Conservation (phyloP, 2,797 vertebrate genomes). For the Brachymystax lenok region DNA sequence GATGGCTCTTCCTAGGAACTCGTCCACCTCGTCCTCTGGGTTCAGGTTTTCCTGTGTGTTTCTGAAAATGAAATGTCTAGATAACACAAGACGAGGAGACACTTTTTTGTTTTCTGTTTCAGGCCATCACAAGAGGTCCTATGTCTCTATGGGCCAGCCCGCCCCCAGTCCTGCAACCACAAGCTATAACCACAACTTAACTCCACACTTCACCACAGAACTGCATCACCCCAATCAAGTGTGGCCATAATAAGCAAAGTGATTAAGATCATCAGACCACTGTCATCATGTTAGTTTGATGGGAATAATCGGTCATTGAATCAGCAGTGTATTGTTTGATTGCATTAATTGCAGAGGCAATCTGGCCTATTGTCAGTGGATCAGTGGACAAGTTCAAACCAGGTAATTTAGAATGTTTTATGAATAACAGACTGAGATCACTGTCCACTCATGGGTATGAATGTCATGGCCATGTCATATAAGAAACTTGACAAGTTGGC, state of each 20-base stretch:
- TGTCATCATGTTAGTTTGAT: neutral
- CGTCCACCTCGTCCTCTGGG: slow-evolving; percentile 97
- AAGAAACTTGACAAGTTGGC: no score
- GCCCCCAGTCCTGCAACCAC: neutral
- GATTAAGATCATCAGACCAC: neutral
- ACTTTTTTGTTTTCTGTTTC: slow-evolving; percentile 41
- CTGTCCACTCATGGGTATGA: no score
- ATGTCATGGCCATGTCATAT: no score
- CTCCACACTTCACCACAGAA: neutral
- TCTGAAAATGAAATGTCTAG: slow-evolving; percentile 83
- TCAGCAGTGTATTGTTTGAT: neutral
- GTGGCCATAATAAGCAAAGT: neutral
- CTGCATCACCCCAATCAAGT: neutral
- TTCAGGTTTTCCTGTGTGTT: slow-evolving; percentile 94
- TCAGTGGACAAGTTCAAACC: neutral
- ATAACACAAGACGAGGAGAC: slow-evolving; percentile 66
- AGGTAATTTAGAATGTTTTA: neutral
- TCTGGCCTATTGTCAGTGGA: neutral
- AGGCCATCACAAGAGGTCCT: neutral
- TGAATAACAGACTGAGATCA: neutral
- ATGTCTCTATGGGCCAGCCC: neutral
- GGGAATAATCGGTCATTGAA: neutral
- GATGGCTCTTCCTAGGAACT: slow-evolving; percentile 95
- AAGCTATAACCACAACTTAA: no score
- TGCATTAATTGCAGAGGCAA: neutral